A percentile compares a stretch with the other conserved stretches of the same genome.
phyloP scores from a whole-genome alignment of 2,797 vertebrate genomes.

The Sebastes vulpes region DNA sequence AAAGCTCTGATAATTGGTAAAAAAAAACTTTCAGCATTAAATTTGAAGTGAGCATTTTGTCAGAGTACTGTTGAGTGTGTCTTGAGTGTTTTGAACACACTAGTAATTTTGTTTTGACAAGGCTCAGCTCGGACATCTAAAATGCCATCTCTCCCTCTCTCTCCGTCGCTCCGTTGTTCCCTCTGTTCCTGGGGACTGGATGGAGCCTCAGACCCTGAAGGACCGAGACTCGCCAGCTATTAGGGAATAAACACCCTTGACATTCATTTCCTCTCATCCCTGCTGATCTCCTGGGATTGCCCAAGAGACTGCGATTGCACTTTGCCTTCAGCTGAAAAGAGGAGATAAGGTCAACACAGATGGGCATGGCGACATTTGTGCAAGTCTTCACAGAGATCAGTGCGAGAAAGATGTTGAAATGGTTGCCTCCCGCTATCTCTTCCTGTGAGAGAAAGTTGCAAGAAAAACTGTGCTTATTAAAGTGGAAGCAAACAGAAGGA shows the following conservation, averaged over 20 bases:
- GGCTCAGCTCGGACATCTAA: constrained; percentile 8
- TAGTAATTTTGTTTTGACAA: constrained; percentile 24
- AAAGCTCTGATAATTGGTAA: background rate
- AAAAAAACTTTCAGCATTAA: background rate
- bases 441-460: constrained; percentile 1
- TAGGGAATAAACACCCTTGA: constrained; percentile 50
- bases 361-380: background rate
- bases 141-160: constrained; percentile 6
- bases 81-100: constrained; percentile 15
- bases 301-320: constrained; percentile 13
- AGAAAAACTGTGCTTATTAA: constrained; percentile 7
- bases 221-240: constrained; percentile 22
- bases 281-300: constrained; percentile 39
- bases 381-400: constrained; percentile 9
- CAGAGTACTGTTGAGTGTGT: background rate
- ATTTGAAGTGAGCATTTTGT: background rate
- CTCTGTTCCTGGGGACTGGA: constrained; percentile 1
- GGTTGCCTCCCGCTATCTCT: background rate
- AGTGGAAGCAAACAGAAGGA: background rate
- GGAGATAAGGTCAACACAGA: constrained; percentile 54
- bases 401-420: background rate
- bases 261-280: constrained; percentile 44
- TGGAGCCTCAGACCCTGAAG: constrained; percentile 8
- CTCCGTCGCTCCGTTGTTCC: background rate
- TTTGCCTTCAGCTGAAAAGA: constrained; percentile 34